phyloP scores from a whole-genome alignment of 1,140 invertebrate species.

The Hydropsyche tenuis region DNA sequence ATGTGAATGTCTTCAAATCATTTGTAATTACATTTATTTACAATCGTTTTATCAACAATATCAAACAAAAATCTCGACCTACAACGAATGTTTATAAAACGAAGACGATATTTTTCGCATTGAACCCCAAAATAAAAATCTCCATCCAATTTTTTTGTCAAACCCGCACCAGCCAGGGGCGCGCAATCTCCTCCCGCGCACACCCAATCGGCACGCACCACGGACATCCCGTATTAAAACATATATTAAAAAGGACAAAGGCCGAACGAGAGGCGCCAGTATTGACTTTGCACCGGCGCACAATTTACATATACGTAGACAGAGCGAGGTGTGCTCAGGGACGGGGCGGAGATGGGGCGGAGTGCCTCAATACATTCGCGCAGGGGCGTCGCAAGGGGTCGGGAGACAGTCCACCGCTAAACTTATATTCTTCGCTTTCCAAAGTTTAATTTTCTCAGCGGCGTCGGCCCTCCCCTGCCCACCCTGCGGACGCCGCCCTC shows the following conservation, averaged over 20 bases:
- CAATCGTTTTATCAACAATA: too few species aligned
- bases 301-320: conserved; percentile 37
- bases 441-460: conserved; percentile 45
- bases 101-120: too few species aligned
- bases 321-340: background rate
- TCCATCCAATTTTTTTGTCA: too few species aligned
- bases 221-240: background rate
- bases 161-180: too few species aligned
- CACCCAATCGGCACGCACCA: too few species aligned
- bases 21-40: too few species aligned
- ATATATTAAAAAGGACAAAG: conserved; percentile 26
- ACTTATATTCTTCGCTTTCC: conserved; percentile 43
- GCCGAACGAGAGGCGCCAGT: conserved; percentile 13
- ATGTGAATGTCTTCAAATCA: too few species aligned
- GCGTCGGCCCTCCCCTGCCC: conserved; percentile 4
- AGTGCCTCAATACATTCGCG: background rate
- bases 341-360: background rate
- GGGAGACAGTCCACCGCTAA: conserved; percentile 35
- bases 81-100: too few species aligned
- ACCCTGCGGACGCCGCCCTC: background rate
- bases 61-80: too few species aligned
- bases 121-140: too few species aligned
- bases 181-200: background rate
- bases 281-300: conserved; percentile 20
- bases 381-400: background rate